Evolutionary conservation across 2,113 vertebrate species (phyloP).

Genomic region (Herpailurus yagouaroundi): DNA sequence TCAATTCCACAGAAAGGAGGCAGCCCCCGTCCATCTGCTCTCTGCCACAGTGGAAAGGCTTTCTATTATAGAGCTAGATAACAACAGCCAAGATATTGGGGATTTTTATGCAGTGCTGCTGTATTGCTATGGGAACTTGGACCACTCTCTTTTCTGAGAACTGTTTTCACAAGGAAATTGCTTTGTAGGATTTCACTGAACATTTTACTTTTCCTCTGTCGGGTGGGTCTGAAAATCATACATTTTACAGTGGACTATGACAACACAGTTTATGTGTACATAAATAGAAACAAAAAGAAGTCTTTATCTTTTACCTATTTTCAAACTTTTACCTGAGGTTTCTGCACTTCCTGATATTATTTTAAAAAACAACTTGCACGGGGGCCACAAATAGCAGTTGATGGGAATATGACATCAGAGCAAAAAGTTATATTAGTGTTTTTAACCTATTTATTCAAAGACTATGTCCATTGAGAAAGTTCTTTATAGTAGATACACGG

Average conservation of each 20-base stretch:
- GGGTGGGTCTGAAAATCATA: constrained; percentile 3
- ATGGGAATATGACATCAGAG: background rate
- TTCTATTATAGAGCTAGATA: background rate
- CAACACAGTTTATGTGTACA: background rate
- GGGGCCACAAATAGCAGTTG: background rate
- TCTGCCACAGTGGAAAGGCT: background rate
- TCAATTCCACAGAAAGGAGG: background rate
- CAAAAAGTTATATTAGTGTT: background rate
- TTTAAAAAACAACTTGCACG: background rate
- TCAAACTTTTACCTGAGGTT: background rate
- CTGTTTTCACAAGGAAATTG: constrained; percentile 17
- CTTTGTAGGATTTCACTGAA: background rate
- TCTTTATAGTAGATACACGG: background rate
- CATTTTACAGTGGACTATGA: background rate
- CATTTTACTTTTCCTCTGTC: background rate
- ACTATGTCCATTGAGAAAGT: background rate
- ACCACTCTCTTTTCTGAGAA: constrained; percentile 8
- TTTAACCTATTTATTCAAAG: background rate
- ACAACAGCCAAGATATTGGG: background rate
- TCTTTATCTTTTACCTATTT: background rate
- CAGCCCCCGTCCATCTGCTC: background rate
- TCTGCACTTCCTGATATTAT: background rate
- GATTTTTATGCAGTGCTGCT: background rate
- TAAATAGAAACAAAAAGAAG: background rate
- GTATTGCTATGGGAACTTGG: constrained; percentile 44